Evolutionary conservation across 37 sponge, comb jelly and placozoan genomes (phyloP).

Genomic region (Hexactinellida sp.): DNA sequence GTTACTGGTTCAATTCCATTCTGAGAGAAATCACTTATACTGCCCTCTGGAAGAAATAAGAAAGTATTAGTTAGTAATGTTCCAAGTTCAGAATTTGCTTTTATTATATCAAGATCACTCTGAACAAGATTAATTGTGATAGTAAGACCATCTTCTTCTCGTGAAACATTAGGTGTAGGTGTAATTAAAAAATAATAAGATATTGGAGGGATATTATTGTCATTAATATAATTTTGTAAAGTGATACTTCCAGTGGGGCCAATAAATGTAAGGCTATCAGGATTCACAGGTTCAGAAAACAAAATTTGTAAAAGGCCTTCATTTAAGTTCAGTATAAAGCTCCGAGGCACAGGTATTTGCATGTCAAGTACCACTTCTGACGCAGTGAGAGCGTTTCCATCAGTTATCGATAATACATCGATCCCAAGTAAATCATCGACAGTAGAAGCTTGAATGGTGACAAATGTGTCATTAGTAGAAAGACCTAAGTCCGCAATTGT

Average conservation of each 20-base stretch:
- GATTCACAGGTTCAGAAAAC: background rate
- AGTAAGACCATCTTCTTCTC: background rate
- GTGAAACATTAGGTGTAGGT: background rate
- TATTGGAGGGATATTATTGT: background rate
- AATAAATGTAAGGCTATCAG: background rate
- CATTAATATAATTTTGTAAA: background rate
- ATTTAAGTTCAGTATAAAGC: background rate
- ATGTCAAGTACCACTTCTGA: slow-evolving; percentile 13
- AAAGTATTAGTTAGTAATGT: background rate
- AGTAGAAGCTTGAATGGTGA: slow-evolving; percentile 35
- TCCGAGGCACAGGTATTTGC: background rate
- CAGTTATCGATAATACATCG: slow-evolving; percentile 23
- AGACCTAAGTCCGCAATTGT: background rate
- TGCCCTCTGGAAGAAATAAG: background rate
- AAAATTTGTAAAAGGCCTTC: background rate
- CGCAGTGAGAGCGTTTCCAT: slow-evolving; percentile 45
- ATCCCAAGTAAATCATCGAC: slow-evolving; percentile 53
- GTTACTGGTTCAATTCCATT: background rate
- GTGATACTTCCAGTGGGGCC: background rate
- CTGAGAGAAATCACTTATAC: background rate
- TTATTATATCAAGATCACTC: background rate
- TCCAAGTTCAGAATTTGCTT: background rate
- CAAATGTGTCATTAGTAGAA: slow-evolving; percentile 32
- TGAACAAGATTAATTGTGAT: background rate
- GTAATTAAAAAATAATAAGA: background rate